Conservation (phyloP, 2,113 vertebrate species). For the Xiphophorus couchianus region DNA sequence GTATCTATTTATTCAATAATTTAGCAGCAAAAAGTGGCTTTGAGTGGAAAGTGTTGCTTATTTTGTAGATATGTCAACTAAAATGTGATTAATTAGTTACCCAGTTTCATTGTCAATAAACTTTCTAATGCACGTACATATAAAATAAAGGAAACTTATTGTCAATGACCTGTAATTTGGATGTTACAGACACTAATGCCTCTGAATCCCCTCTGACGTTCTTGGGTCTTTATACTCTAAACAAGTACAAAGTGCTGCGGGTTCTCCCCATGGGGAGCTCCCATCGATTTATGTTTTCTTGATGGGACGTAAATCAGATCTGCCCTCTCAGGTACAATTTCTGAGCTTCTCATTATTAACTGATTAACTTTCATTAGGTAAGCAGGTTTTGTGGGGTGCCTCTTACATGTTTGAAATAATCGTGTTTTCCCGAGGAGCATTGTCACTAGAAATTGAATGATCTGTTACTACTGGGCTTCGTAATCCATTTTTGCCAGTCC, state of each 20-base stretch:
- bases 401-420: slow-evolving; percentile 48
- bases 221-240: neutral
- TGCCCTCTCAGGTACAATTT: slow-evolving; percentile 28
- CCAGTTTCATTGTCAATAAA: too few species aligned
- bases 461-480: slow-evolving; percentile 34
- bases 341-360: slow-evolving; percentile 57
- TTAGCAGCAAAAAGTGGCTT: too few species aligned
- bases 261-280: neutral
- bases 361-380: slow-evolving; percentile 57
- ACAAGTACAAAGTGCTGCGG: slow-evolving; percentile 8
- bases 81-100: too few species aligned
- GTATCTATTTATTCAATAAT: too few species aligned
- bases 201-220: neutral
- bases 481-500: slow-evolving; percentile 63
- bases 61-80: too few species aligned
- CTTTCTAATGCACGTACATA: neutral
- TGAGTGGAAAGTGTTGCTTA: too few species aligned
- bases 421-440: slow-evolving; percentile 28
- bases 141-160: neutral
- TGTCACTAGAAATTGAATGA: slow-evolving; percentile 60
- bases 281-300: slow-evolving; percentile 37
- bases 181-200: too few species aligned
- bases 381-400: slow-evolving; percentile 11
- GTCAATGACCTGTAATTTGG: neutral
- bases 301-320: slow-evolving; percentile 51